phyloP scores from a whole-genome alignment of 1,140 invertebrate genomes.

The Neodiprion pinetum region DNA sequence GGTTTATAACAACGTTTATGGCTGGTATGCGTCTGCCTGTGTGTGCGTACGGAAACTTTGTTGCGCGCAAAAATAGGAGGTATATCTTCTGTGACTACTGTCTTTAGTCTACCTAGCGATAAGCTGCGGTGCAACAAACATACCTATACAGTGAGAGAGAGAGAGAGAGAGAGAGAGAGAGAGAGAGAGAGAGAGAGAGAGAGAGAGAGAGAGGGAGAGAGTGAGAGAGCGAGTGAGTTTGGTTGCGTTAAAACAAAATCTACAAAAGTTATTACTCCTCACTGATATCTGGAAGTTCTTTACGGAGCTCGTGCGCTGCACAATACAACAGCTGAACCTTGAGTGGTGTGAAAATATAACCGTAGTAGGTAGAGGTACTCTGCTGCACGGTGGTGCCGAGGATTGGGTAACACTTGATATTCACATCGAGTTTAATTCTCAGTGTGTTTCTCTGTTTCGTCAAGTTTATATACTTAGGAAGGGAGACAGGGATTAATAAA shows the following conservation, averaged over 20 bases:
- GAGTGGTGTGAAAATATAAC: background rate
- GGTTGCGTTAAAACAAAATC: constrained; percentile 24
- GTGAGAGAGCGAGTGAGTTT: constrained; percentile 18
- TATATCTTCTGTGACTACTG: too few relatives aligned
- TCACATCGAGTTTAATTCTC: background rate
- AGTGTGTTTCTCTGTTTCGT: too few relatives aligned
- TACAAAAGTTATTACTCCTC: too few relatives aligned
- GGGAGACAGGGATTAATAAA: too few relatives aligned
- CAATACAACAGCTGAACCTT: background rate
- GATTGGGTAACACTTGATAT: constrained; percentile 19
- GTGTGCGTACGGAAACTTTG: too few relatives aligned
- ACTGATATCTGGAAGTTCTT: background rate
- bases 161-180: constrained; percentile 11
- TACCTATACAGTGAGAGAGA: background rate
- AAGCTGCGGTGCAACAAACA: too few relatives aligned
- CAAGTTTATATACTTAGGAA: too few relatives aligned
- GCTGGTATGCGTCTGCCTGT: too few relatives aligned
- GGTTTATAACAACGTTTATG: too few relatives aligned
- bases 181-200: constrained; percentile 14
- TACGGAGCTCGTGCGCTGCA: constrained; percentile 5
- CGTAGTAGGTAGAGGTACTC: constrained; percentile 10
- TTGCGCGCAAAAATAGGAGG: too few relatives aligned
- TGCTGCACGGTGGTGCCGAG: constrained; percentile 35
- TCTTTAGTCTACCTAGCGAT: too few relatives aligned
- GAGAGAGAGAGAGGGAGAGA: constrained; percentile 12